Evolutionary conservation across 2,113 vertebrate species (phyloP).

Genomic region (Peucedramus taeniatus): DNA sequence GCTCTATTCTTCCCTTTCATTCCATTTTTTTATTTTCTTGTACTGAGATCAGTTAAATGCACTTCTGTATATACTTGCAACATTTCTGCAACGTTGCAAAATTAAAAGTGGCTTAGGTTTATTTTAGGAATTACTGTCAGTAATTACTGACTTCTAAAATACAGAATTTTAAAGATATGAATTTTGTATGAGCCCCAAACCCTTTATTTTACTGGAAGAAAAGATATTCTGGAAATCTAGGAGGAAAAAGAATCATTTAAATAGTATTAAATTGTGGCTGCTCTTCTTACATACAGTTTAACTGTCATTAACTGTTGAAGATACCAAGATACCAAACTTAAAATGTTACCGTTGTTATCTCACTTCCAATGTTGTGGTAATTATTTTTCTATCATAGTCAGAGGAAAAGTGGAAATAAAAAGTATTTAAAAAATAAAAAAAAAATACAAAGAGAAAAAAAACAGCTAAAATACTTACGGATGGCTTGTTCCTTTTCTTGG

Average conservation of each 20-base stretch:
- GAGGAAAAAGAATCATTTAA: conserved; percentile 72
- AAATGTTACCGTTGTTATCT: conserved; percentile 77
- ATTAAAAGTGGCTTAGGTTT: conserved; percentile 62
- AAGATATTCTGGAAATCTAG: conserved; percentile 36
- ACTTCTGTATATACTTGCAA: conserved; percentile 61
- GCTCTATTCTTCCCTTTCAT: conserved; percentile 65
- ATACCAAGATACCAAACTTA: conserved; percentile 72
- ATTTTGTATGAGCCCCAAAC: not conserved
- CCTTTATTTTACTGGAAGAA: conserved; percentile 52
- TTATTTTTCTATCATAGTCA: conserved; percentile 47
- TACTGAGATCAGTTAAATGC: conserved; percentile 66
- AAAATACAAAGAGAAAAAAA: not conserved
- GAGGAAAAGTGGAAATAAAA: not conserved
- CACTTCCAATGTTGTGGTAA: conserved; percentile 54
- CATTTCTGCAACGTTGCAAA: conserved; percentile 59
- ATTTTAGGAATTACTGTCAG: conserved; percentile 57
- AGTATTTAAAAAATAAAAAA: not conserved
- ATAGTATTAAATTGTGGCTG: conserved; percentile 75
- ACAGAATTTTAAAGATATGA: conserved; percentile 50
- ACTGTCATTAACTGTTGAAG: conserved; percentile 77
- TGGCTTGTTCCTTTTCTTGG: conserved; percentile 77
- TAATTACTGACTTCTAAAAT: conserved; percentile 60
- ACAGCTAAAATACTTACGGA: conserved; percentile 78
- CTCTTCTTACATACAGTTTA: conserved; percentile 71
- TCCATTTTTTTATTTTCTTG: conserved; percentile 60